These are phyloP conservation scores for Yasuhikotakia modesta DNA, from an alignment of 2,797 vertebrate genomes.

Conservation along the genomic window DNA sequence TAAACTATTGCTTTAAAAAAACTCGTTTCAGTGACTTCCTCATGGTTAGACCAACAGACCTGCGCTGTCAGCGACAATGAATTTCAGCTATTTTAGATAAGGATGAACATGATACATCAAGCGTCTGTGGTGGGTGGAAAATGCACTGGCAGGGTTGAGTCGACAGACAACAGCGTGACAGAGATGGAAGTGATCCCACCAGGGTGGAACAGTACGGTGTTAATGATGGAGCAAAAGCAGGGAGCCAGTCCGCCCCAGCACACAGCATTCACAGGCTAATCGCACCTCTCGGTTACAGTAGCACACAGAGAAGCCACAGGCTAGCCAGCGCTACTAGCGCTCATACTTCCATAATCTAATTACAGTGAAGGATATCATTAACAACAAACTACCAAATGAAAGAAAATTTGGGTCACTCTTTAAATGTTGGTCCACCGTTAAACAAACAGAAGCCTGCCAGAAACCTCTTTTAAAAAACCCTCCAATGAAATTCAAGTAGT, in stretches of 20 bases:
- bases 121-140: constrained; percentile 37
- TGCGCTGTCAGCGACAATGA: constrained; percentile 13
- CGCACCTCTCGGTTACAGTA: constrained; percentile 84
- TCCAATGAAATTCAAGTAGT: constrained; percentile 49
- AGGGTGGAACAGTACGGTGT: constrained; percentile 47
- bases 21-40: neutral
- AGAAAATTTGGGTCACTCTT: constrained; percentile 20
- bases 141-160: constrained; percentile 37
- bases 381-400: constrained; percentile 53
- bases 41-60: neutral
- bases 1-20: neutral
- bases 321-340: constrained; percentile 62
- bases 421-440: constrained; percentile 16
- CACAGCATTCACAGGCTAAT: constrained; percentile 70
- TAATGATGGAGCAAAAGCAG: constrained; percentile 72
- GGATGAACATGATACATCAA: constrained; percentile 40
- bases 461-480: constrained; percentile 18
- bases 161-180: constrained; percentile 52
- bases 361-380: constrained; percentile 61
- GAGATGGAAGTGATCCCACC: constrained; percentile 56
- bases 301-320: constrained; percentile 85
- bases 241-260: constrained; percentile 78
- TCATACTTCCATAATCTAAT: constrained; percentile 82
- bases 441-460: constrained; percentile 43
- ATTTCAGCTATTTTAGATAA: constrained; percentile 43